Conservation (phyloP, 2,113 vertebrate species). For the Prunella himalayana region DNA sequence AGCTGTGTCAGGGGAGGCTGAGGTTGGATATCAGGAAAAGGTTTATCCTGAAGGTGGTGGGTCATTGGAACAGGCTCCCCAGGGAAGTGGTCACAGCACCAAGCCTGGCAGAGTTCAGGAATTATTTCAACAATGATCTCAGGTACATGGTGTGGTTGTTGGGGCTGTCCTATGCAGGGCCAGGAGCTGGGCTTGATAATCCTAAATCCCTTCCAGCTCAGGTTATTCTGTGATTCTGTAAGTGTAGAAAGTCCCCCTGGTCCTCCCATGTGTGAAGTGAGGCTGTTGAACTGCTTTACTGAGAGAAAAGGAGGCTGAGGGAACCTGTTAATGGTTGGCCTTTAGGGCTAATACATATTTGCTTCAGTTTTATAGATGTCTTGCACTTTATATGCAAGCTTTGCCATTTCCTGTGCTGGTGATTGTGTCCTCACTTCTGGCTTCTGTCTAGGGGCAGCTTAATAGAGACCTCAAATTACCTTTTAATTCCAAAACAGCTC, state of each 20-base stretch:
- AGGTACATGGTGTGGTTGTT: not conserved
- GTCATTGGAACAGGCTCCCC: not conserved
- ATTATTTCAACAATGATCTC: not conserved
- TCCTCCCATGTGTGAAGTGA: accelerated
- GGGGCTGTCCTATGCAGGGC: accelerated
- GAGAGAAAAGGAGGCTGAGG: not conserved
- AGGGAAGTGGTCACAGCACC: not conserved
- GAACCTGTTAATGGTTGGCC: not conserved
- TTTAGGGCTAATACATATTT: not conserved
- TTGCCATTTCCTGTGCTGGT: not conserved
- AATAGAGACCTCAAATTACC: not conserved
- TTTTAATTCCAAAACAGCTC: not conserved
- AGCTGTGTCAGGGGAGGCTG: not conserved
- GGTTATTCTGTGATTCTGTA: not conserved
- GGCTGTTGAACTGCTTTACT: not conserved
- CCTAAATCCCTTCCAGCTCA: not conserved
- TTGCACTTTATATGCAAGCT: not conserved
- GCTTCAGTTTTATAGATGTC: not conserved
- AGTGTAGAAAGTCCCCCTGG: accelerated
- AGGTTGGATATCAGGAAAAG: not conserved
- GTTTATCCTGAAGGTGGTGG: accelerated
- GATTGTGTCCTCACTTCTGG: not conserved
- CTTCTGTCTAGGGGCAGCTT: not conserved
- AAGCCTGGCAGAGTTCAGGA: not conserved
- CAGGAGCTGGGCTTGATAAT: not conserved